Percentiles rank a stretch among this genome's conserved stretches.
phyloP scores from a whole-genome alignment of 2,797 vertebrate species.

The Notolabrus celidotus region DNA sequence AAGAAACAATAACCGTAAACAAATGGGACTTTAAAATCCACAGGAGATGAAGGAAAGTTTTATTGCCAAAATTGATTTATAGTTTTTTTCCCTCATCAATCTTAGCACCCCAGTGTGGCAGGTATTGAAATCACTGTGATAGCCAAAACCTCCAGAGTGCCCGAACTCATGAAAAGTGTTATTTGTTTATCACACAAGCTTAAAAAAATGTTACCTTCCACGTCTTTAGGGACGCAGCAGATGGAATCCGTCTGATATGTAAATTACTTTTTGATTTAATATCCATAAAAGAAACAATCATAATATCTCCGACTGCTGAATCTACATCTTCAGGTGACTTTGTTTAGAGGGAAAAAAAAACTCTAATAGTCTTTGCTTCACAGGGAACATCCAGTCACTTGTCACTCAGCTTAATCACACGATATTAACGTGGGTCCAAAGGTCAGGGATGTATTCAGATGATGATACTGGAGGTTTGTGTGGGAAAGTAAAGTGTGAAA shows the following conservation, averaged over 20 bases:
- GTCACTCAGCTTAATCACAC: slow-evolving; percentile 38
- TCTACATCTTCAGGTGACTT: not conserved
- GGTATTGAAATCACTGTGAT: not conserved
- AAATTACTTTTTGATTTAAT: not conserved
- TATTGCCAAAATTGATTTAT: not conserved
- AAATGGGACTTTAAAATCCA: too few relatives aligned
- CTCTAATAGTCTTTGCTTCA: not conserved
- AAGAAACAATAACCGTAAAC: too few relatives aligned
- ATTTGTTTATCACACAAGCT: too few relatives aligned
- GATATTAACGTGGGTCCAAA: slow-evolving; percentile 38
- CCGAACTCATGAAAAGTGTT: not conserved
- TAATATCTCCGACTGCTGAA: not conserved
- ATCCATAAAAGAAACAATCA: not conserved
- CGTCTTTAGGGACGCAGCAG: not conserved
- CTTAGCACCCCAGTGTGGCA: not conserved
- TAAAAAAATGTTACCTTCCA: not conserved
- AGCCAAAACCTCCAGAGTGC: not conserved
- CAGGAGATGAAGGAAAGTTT: too few relatives aligned
- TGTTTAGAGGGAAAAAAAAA: not conserved
- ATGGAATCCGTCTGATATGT: not conserved
- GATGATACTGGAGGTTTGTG: slow-evolving; percentile 43
- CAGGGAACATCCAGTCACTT: slow-evolving; percentile 32
- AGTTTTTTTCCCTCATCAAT: not conserved
- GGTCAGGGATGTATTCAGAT: slow-evolving; percentile 45
- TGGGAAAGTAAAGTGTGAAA: slow-evolving; percentile 64